Conservation (phyloP, 2,888 invertebrate genomes). For the Fabriciana adippe region DNA sequence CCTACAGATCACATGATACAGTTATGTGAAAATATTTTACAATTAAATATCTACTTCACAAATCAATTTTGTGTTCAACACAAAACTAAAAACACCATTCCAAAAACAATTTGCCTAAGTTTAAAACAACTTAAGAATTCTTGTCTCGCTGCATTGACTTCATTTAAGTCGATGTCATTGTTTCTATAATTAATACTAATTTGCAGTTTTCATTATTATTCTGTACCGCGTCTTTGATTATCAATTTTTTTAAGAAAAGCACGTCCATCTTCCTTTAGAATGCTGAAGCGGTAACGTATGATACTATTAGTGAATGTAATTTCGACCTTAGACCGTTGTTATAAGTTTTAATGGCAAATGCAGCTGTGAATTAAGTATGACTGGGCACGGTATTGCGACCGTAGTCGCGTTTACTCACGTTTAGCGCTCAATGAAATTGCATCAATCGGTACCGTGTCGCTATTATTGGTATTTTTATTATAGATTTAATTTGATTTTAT, state of each 20-base stretch:
- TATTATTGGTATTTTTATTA: constrained; percentile 76
- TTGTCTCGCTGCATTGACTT: constrained; percentile 59
- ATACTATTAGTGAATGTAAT: constrained; percentile 45
- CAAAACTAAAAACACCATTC: constrained; percentile 2
- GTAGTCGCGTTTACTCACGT: constrained; percentile 74
- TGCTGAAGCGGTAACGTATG: constrained; percentile 49
- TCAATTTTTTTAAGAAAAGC: constrained; percentile 62
- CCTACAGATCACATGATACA: too few relatives aligned
- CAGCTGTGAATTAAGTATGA: constrained; percentile 43
- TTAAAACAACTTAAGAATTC: constrained; percentile 60
- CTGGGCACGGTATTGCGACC: constrained; percentile 50
- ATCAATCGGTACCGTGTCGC: constrained; percentile 73
- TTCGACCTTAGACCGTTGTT: constrained; percentile 51
- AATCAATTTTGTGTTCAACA: constrained; percentile 6
- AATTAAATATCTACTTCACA: neutral
- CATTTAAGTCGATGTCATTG: constrained; percentile 69
- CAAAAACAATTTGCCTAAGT: constrained; percentile 40
- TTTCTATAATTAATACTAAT: constrained; percentile 78
- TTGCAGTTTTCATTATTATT: constrained; percentile 77
- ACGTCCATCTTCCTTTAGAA: constrained; percentile 66
- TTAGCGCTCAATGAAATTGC: constrained; percentile 78
- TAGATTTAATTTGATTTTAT: constrained; percentile 66
- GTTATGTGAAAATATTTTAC: neutral
- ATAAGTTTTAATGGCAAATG: constrained; percentile 51
- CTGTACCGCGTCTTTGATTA: constrained; percentile 55